Evolutionary conservation across 2,888 invertebrate genomes (phyloP).

Genomic region (Drosophila prolongata): DNA sequence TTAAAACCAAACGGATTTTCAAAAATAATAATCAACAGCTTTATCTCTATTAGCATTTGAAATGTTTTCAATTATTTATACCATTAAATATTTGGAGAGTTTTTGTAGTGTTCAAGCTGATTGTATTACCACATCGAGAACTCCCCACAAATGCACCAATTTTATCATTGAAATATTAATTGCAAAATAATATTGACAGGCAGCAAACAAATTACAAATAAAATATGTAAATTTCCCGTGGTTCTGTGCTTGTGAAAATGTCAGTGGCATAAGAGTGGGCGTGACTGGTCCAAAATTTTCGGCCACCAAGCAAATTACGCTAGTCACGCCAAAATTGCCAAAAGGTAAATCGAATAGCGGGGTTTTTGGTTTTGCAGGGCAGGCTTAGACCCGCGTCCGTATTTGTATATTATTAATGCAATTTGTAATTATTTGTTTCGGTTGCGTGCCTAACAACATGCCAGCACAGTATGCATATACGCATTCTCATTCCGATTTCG

Average conservation of each 20-base stretch:
- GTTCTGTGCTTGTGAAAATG: conserved; percentile 24
- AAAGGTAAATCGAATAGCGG: conserved; percentile 32
- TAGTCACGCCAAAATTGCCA: conserved; percentile 17
- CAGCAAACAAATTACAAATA: conserved; percentile 67
- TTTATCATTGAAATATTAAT: conserved; percentile 69
- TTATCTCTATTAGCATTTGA: too few species aligned
- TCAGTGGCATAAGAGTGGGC: conserved; percentile 17
- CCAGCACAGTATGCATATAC: not conserved
- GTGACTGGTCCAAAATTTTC: conserved; percentile 7
- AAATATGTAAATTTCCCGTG: conserved; percentile 55
- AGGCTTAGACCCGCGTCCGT: conserved; percentile 20
- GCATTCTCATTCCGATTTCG: conserved; percentile 4
- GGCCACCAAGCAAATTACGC: conserved; percentile 21
- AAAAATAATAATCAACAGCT: too few species aligned
- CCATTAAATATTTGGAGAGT: not conserved
- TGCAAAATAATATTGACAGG: conserved; percentile 74
- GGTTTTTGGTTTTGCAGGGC: not conserved
- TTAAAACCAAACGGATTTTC: too few species aligned
- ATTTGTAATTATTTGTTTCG: conserved; percentile 51
- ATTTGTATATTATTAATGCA: conserved; percentile 68
- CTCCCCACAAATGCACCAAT: not conserved
- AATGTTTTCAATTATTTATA: too few species aligned
- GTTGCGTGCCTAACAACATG: conserved; percentile 8
- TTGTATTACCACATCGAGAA: too few species aligned
- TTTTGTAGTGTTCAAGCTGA: too few species aligned